Base-by-base conservation (phyloP, 1,140 invertebrate species). In the Lethocerus indicus region DNA sequence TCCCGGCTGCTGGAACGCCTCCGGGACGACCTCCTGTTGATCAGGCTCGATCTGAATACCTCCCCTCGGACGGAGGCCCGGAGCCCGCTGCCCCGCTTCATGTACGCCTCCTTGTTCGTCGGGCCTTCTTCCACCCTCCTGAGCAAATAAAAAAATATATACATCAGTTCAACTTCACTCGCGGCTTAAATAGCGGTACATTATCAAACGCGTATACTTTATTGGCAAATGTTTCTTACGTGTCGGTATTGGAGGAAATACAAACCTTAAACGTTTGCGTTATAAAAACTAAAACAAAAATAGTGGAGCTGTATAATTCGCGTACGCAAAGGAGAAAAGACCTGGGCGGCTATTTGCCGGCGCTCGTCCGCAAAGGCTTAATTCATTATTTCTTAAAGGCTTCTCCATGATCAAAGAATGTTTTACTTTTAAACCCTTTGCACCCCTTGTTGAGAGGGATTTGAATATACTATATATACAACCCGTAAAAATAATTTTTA, bases 61-160 rank as follows among this genome's bases (percentile, higher is more conserved):
- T 81, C 79, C 1, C 76, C 79, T 27, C 78, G 66, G 2, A 74
- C 65, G 0, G 76, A 79, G 0, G 75, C 73, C 42, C 71, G 65
- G 23, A 77, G 25, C 61, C 65, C 46, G 68, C 64, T 4, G 56
- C 49, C 2, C 61, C 69, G 28, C 51, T 63, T 59, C n/a, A n/a
- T n/a, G 51, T 61, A 62, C 35, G 29, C 49, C 29, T 44, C 29
- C 41, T 45, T 49, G 40, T 41, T 24, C n/a, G 25, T n/a, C 35
- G 36, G 35, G 39, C 43, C 24, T 16, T 47, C 40, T 32, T 29
- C 45, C 18, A 41, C 18, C 26, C 27, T 32, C 29, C 26, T 51
- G 44, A 47, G 13, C 16, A 29, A 42, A 27, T 3, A 43, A 44
- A 47, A 47, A 14, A 32, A 47, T 42, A 32, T 14, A 18, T 42